These are phyloP conservation scores for Paramormyrops kingsleyae DNA, from an alignment of 2,113 vertebrate species.

Conservation along the genomic window DNA sequence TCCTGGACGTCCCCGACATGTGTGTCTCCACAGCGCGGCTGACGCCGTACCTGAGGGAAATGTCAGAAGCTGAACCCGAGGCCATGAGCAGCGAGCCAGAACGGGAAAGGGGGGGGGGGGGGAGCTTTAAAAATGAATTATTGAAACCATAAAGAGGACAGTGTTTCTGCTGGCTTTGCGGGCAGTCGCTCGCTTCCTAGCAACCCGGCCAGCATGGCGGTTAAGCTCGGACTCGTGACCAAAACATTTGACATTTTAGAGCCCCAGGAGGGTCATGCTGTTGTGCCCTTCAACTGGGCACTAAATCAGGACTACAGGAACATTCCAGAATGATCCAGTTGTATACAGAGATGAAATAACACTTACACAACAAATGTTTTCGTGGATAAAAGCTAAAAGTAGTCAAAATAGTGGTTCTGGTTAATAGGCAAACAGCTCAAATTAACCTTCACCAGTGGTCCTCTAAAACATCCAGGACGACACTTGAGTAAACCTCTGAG, in stretches of 20 bases:
- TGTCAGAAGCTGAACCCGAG: not conserved
- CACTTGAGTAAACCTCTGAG: not conserved
- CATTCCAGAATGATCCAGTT: not conserved
- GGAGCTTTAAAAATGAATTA: not conserved
- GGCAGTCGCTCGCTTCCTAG: not conserved
- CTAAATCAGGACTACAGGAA: not conserved
- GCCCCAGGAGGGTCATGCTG: not conserved
- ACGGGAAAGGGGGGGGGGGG: not conserved
- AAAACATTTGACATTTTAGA: not conserved
- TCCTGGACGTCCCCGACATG: conserved; percentile 74
- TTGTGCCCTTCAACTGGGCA: not conserved
- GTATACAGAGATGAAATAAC: not conserved
- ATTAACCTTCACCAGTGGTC: not conserved
- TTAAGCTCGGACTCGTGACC: not conserved
- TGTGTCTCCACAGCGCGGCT: conserved; percentile 86
- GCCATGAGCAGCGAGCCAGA: not conserved
- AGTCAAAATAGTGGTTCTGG: not conserved
- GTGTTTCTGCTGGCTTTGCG: not conserved
- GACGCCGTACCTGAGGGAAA: conserved; percentile 74
- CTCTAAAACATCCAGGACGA: not conserved
- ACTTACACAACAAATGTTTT: not conserved
- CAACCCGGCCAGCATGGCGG: not conserved
- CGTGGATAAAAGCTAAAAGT: not conserved
- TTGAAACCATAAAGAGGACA: not conserved
- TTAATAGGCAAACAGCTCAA: not conserved